Percentiles rank a stretch among this genome's conserved stretches.
Conservation (phyloP, 2,888 invertebrate genomes). For the Melieria crassipennis region DNA sequence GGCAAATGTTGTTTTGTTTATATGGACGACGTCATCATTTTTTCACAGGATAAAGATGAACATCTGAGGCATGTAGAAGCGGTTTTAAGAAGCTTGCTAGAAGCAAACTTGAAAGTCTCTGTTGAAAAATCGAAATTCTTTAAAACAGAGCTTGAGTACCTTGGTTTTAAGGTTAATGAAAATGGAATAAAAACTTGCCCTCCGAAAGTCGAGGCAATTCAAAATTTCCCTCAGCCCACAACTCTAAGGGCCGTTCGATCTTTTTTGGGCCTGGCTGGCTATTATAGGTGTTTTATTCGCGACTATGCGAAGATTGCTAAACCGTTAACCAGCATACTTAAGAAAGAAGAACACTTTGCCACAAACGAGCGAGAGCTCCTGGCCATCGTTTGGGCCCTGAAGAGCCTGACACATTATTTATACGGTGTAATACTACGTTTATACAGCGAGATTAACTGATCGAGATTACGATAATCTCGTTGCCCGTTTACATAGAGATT, state of each 20-base stretch:
- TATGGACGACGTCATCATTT: no score
- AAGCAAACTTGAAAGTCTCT: slow-evolving; percentile 11
- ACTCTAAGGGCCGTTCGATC: not conserved
- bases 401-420: slow-evolving; percentile 8
- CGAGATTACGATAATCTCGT: no score
- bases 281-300: not conserved
- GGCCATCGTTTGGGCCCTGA: not conserved
- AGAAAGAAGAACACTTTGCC: slow-evolving; percentile 4
- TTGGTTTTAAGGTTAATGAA: not conserved
- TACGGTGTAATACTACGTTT: no score
- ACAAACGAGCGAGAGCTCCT: not conserved
- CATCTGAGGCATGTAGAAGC: no score
- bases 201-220: not conserved
- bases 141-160: slow-evolving; percentile 2
- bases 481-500: no score
- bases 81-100: not conserved
- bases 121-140: slow-evolving; percentile 15
- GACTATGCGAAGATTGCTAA: slow-evolving; percentile 14
- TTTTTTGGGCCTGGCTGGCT: not conserved
- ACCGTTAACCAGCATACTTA: no score
- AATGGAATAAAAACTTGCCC: not conserved
- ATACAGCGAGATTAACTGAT: no score
- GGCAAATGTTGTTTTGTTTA: no score
- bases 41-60: no score
- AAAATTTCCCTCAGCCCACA: not conserved